A percentile compares a stretch with the other conserved stretches of the same genome.
Conservation (phyloP, 2,888 invertebrate genomes). For the Biston stratarius region DNA sequence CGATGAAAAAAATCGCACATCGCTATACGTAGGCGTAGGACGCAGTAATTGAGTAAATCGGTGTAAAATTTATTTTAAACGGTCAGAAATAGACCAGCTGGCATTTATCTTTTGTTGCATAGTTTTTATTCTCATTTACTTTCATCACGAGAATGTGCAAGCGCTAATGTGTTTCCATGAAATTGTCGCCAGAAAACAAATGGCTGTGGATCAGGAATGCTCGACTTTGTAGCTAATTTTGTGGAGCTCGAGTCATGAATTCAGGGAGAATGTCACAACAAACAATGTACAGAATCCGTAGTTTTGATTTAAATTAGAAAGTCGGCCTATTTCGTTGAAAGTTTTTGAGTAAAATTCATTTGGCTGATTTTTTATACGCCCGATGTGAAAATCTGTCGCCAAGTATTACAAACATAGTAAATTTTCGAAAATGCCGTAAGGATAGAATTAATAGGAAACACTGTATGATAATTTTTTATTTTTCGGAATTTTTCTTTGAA, state of each 20-base stretch:
- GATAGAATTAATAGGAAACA: too few species aligned
- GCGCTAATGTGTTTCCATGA: slow-evolving; percentile 18
- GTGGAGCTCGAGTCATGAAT: slow-evolving; percentile 9
- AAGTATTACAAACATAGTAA: too few species aligned
- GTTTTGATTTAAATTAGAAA: not conserved
- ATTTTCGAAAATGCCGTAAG: too few species aligned
- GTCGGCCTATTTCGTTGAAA: not conserved
- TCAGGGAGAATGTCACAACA: slow-evolving; percentile 19
- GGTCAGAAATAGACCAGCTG: slow-evolving; percentile 33
- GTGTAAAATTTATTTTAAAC: slow-evolving; percentile 33
- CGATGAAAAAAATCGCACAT: slow-evolving; percentile 35
- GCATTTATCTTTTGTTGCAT: slow-evolving; percentile 34
- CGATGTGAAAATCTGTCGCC: too few species aligned
- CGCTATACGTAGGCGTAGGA: slow-evolving; percentile 36
- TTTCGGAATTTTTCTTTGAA: too few species aligned
- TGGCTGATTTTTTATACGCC: too few species aligned
- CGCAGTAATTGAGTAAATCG: slow-evolving; percentile 44
- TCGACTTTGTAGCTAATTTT: slow-evolving; percentile 9
- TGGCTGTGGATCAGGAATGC: slow-evolving; percentile 6
- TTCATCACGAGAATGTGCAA: slow-evolving; percentile 24
- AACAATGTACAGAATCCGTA: not conserved
- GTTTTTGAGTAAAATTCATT: not conserved
- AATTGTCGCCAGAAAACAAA: slow-evolving; percentile 20
- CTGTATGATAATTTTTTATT: too few species aligned
- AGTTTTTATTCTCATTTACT: slow-evolving; percentile 10